phyloP scores from a whole-genome alignment of 2,797 vertebrate genomes.

The Triplophysa yarkandensis region DNA sequence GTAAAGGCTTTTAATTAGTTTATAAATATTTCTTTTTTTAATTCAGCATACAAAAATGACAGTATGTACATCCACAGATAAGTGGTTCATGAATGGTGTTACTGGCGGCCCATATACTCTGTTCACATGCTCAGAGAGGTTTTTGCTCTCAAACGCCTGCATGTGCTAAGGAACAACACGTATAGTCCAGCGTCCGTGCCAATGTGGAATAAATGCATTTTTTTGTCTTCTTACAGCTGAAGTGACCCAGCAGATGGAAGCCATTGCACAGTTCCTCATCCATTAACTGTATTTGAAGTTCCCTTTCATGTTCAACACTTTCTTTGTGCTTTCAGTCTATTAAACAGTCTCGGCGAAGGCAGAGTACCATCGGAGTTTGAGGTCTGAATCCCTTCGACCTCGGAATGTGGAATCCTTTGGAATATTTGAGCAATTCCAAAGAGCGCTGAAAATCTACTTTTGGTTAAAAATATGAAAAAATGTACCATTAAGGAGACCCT shows the following conservation, averaged over 20 bases:
- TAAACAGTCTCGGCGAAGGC: conserved; percentile 26
- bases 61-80: conserved; percentile 92
- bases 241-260: conserved; percentile 62
- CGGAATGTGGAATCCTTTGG: conserved; percentile 56
- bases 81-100: conserved; percentile 84
- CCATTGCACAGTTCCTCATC: conserved; percentile 63
- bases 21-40: conserved; percentile 94
- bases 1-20: conserved; percentile 81
- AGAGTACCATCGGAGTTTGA: conserved; percentile 59
- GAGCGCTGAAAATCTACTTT: conserved; percentile 45
- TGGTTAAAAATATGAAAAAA: conserved; percentile 47
- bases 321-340: conserved; percentile 52
- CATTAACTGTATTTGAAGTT: conserved; percentile 67
- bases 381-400: conserved; percentile 42
- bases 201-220: conserved; percentile 62
- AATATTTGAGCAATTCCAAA: conserved; percentile 60
- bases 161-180: conserved; percentile 66
- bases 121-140: conserved; percentile 70
- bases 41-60: conserved; percentile 90
- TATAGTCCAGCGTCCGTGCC: conserved; percentile 62
- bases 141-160: conserved; percentile 46
- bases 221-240: conserved; percentile 50
- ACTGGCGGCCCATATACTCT: conserved; percentile 65
- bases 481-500: conserved; percentile 31
- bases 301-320: conserved; percentile 69